Evolutionary conservation across 2,888 invertebrate genomes (phyloP).

Genomic region (Phengaris arion): DNA sequence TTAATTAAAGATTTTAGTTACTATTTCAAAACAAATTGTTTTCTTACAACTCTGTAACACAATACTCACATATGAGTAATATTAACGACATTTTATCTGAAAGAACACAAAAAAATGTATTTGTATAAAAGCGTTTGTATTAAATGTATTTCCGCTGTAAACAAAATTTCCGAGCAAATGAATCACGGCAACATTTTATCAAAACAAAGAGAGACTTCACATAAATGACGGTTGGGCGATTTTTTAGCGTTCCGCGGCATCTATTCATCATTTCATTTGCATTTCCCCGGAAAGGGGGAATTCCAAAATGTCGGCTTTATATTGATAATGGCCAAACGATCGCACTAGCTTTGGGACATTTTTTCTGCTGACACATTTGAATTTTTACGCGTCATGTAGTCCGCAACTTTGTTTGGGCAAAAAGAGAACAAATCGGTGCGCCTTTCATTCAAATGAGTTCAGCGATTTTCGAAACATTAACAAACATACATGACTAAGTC

Average conservation of each 20-base stretch:
- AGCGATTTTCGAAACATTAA: not conserved
- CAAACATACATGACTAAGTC: too few species aligned
- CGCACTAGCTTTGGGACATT: not conserved
- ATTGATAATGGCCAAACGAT: slow-evolving; percentile 22
- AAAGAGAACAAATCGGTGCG: not conserved
- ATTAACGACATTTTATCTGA: not conserved
- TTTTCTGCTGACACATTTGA: not conserved
- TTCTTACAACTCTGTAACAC: not conserved
- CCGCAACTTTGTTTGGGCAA: not conserved
- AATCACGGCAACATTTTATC: slow-evolving; percentile 29
- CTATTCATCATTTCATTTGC: slow-evolving; percentile 77
- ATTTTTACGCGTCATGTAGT: not conserved
- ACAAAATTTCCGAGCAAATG: slow-evolving; percentile 10
- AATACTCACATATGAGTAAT: not conserved
- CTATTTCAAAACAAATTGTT: too few species aligned
- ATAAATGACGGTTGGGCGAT: slow-evolving; percentile 57
- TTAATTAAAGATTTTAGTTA: too few species aligned
- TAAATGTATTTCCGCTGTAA: not conserved
- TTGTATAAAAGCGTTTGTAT: slow-evolving; percentile 9
- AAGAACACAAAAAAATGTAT: not conserved
- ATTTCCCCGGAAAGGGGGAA: slow-evolving; percentile 53
- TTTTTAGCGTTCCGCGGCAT: slow-evolving; percentile 60
- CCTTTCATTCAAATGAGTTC: not conserved
- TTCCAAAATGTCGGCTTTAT: slow-evolving; percentile 18
- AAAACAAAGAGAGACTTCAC: slow-evolving; percentile 48